Conservation (phyloP, 2,113 vertebrate genomes). For the Microtus ochrogaster region DNA sequence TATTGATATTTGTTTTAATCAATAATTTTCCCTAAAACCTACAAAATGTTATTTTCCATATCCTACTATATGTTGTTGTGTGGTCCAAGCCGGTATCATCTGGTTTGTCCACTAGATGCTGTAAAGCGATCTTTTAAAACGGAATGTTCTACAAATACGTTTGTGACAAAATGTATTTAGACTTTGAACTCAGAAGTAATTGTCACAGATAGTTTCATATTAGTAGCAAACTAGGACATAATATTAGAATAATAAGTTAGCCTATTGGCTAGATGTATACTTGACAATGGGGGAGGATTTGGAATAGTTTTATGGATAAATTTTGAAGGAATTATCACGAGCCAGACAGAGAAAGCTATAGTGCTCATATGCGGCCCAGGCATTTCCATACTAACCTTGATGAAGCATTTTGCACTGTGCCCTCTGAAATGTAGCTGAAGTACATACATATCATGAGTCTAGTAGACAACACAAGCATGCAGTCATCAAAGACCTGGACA, state of each 20-base stretch:
- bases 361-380: background rate
- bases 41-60: background rate
- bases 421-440: background rate
- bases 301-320: background rate
- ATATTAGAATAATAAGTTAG: background rate
- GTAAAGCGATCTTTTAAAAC: background rate
- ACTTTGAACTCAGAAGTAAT: background rate
- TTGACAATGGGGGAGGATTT: background rate
- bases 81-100: background rate
- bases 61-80: background rate
- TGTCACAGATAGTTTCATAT: background rate
- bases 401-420: background rate
- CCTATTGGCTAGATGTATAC: background rate
- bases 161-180: background rate
- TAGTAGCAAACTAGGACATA: background rate
- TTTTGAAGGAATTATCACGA: background rate
- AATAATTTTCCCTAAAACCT: background rate
- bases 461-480: background rate
- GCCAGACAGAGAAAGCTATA: background rate
- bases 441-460: background rate
- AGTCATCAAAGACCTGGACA: background rate
- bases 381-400: background rate
- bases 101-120: background rate
- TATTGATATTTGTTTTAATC: background rate
- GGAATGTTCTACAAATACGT: too few species aligned